Percentiles rank a stretch among this genome's conserved stretches.
phyloP scores from a whole-genome alignment of 1,140 invertebrate species.

The Drosophila elegans region DNA sequence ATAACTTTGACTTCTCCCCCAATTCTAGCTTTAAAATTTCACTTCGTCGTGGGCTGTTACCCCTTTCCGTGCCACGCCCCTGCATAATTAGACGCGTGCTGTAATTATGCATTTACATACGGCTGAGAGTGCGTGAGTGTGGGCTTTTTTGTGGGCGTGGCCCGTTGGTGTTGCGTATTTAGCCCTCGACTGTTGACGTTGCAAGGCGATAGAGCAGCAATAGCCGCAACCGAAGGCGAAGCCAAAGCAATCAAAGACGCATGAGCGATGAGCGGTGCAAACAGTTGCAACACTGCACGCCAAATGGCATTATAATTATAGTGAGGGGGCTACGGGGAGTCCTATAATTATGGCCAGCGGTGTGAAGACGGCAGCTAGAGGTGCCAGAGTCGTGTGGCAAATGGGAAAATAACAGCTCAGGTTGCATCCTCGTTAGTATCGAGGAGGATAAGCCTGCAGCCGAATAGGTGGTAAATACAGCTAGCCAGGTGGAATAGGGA shows the following conservation, averaged over 20 bases:
- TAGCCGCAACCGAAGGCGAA: constrained; percentile 17
- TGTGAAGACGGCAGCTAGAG: constrained; percentile 26
- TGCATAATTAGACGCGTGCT: constrained; percentile 78
- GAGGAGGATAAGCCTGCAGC: constrained; percentile 1
- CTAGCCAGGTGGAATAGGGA: constrained; percentile 1
- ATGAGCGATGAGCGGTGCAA: constrained; percentile 50
- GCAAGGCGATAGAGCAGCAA: constrained; percentile 13
- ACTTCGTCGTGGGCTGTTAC: constrained; percentile 9
- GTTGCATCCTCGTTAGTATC: constrained; percentile 33
- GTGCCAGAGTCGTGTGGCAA: constrained; percentile 34
- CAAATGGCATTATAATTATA: constrained; percentile 69
- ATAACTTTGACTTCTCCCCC: constrained; percentile 8
- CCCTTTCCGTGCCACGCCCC: constrained; percentile 10
- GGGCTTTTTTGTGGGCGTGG: constrained; percentile 61
- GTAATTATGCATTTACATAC: constrained; percentile 57
- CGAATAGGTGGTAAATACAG: constrained; percentile 15
- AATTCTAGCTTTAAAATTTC: constrained; percentile 17
- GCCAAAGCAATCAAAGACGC: constrained; percentile 52
- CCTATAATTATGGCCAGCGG: constrained; percentile 58
- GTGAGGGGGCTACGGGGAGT: background rate
- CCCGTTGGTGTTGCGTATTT: constrained; percentile 51
- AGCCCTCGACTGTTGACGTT: constrained; percentile 32
- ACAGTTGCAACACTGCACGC: constrained; percentile 42
- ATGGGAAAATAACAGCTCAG: constrained; percentile 48
- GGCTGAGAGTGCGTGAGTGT: constrained; percentile 30